A percentile compares a stretch with the other conserved stretches of the same genome.
Evolutionary conservation across 37 sponge, comb jelly and placozoan species (phyloP).

Genomic region (Corticium candelabrum): DNA sequence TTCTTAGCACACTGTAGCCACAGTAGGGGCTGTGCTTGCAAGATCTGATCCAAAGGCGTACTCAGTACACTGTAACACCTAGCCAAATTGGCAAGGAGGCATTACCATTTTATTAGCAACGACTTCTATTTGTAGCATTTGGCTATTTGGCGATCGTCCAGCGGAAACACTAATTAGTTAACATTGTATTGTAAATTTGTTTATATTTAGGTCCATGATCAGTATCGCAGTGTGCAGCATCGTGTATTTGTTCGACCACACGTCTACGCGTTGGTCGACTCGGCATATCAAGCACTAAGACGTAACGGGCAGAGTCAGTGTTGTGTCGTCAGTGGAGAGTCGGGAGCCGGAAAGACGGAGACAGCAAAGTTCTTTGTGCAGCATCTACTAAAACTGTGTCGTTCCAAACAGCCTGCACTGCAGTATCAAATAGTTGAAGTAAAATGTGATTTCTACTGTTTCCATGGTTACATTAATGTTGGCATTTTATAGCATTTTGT

Average conservation of each 20-base stretch:
- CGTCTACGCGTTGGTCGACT: neutral
- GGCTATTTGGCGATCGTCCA: too few species aligned
- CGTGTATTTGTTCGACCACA: neutral
- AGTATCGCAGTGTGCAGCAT: neutral
- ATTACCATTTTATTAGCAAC: too few species aligned
- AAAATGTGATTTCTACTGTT: neutral
- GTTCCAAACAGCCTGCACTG: neutral
- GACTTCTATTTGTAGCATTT: too few species aligned
- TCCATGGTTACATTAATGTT: too few species aligned
- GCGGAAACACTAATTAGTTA: too few species aligned
- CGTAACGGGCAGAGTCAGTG: neutral
- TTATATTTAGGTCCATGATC: neutral
- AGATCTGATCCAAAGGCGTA: too few species aligned
- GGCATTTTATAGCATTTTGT: too few species aligned
- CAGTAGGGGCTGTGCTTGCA: too few species aligned
- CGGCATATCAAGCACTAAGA: neutral
- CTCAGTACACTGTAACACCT: too few species aligned
- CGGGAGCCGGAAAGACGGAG: conserved; percentile 11
- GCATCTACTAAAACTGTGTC: neutral
- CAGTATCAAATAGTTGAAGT: neutral
- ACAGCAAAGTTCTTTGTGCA: conserved; percentile 6
- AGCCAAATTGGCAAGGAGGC: too few species aligned
- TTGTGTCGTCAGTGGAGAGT: conserved; percentile 8
- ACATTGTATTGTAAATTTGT: too few species aligned
- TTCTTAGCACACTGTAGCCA: too few species aligned